A percentile compares a stretch with the other conserved stretches of the same genome.
These are phyloP conservation scores for Phalacrocorax brasilianus DNA, from an alignment of 2,113 vertebrate species.

Conservation along the genomic window DNA sequence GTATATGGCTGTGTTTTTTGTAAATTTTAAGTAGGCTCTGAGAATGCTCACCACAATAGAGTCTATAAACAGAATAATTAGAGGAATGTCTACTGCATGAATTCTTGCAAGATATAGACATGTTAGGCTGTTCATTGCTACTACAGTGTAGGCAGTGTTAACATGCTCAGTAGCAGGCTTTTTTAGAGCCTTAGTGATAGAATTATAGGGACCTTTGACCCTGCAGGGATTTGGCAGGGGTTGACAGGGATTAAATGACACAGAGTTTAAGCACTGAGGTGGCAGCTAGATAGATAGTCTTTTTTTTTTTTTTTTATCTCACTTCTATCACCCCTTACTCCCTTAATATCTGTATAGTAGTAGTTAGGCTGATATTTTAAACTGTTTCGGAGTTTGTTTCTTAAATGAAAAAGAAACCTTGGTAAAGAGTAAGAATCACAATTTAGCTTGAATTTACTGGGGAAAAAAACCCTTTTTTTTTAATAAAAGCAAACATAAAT, in stretches of 20 bases:
- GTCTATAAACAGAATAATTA: not conserved
- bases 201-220: not conserved
- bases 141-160: not conserved
- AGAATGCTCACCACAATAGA: not conserved
- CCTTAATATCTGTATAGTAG: not conserved
- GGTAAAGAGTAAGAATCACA: not conserved
- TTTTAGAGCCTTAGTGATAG: not conserved
- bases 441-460: not conserved
- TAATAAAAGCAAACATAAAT: not conserved
- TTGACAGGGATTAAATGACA: not conserved
- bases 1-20: not conserved
- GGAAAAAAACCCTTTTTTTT: not conserved
- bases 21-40: not conserved
- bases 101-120: not conserved
- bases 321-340: not conserved
- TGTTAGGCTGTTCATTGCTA: not conserved
- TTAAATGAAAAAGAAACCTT: not conserved
- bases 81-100: not conserved
- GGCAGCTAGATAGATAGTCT: not conserved
- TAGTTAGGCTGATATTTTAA: not conserved
- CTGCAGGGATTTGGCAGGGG: not conserved
- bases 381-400: not conserved
- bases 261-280: not conserved
- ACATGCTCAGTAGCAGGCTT: not conserved
- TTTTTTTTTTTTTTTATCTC: not conserved